Evolutionary conservation across 2,797 vertebrate species (phyloP).

Genomic region (Atherinosoma microstoma): DNA sequence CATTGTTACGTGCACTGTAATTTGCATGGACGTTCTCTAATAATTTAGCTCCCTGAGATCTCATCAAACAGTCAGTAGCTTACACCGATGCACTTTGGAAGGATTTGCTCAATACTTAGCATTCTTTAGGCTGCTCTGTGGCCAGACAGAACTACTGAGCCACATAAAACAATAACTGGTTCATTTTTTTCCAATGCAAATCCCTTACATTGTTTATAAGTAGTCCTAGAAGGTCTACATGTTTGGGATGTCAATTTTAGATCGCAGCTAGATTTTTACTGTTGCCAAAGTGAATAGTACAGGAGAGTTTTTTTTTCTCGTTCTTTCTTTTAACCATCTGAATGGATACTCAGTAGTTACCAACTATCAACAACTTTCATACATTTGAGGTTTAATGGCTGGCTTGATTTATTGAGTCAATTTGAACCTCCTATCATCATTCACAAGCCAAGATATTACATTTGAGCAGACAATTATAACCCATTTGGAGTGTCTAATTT

Average conservation of each 20-base stretch:
- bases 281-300: neutral
- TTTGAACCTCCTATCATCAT: conserved; percentile 24
- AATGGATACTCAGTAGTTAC: no score
- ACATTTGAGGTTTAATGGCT: neutral
- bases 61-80: conserved; percentile 36
- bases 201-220: neutral
- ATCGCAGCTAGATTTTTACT: neutral
- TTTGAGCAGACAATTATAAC: conserved; percentile 11
- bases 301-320: neutral
- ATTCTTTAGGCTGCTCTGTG: conserved; percentile 45
- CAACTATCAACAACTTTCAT: no score
- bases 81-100: conserved; percentile 22
- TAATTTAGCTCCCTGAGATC: conserved; percentile 39
- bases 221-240: neutral
- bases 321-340: neutral
- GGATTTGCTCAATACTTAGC: conserved; percentile 27
- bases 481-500: conserved; percentile 23
- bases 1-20: conserved; percentile 32
- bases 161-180: conserved; percentile 43
- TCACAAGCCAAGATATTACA: conserved; percentile 30
- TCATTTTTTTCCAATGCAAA: conserved; percentile 26
- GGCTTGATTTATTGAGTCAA: conserved; percentile 26
- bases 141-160: conserved; percentile 23
- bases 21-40: conserved; percentile 22
- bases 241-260: neutral